Evolutionary conservation across 2,888 invertebrate genomes (phyloP), one percentile per base, ranked within the genome.

Genomic region (Polymixis lichenea): DNA sequence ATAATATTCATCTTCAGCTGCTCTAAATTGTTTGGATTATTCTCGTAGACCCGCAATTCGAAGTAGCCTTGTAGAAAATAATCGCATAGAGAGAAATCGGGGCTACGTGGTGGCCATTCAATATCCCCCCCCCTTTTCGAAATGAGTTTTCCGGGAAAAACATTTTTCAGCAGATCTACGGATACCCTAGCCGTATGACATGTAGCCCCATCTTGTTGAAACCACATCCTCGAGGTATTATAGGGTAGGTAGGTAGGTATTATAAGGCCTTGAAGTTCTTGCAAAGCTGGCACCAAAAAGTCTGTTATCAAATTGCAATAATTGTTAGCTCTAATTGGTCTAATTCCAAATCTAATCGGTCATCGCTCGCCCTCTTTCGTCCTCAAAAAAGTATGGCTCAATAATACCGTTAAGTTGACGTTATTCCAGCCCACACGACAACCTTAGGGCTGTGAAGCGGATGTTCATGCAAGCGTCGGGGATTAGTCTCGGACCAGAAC

Each of bases 11-110:
- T 74, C 76, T 80, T 80, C 51, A 84, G 75, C 69, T 81, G 80
- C 51, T 84, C 83, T 72, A 77, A 79, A 80, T 79, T 77, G n/a
- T 69, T 79, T 51, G 55, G 55, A 55, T 55, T 55, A 55, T 55
- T 55, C n/a, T 55, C n/a, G 13, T n/a, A 55, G 55, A 58, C 75
- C 25, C 74, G 75, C 66, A 74, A 82, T 80, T 85, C 83, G 68
- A 84, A 80, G 82, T 80, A 78, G 38, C 82, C 84, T 77, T 71
- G 83, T 67, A 84, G 62, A 84, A 80, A 82, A 79, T 72, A 81
- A 69, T 78, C 70, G 60, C 64, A 78, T 74, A 75, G 71, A 73
- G 72, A 66, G 65, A 72, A 65, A 75, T 80, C 72, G 65, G 75
- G 75, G 70, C 43, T 72, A 58, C 75, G 68, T 75, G 72, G 72